These are phyloP conservation scores for Carterocephalus palaemon DNA, from an alignment of 2,888 invertebrate genomes.

Conservation along the genomic window DNA sequence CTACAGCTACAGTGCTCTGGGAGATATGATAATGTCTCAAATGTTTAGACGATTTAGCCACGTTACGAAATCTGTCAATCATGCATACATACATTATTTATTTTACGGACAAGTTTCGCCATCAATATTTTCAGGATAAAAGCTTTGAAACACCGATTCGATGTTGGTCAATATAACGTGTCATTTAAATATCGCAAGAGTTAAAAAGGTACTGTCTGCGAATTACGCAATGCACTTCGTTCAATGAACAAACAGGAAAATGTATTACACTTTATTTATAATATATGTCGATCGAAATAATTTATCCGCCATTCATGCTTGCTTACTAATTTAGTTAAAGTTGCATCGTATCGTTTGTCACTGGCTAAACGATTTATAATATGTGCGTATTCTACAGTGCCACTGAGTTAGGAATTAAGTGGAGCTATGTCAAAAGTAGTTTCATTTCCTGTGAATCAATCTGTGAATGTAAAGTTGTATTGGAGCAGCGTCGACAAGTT, in stretches of 20 bases:
- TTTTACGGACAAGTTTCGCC: too few species aligned
- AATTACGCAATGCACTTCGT: slow-evolving; percentile 32
- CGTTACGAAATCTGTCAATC: slow-evolving; percentile 9
- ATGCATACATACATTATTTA: too few species aligned
- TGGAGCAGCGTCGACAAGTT: slow-evolving; percentile 1
- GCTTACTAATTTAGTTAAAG: too few species aligned
- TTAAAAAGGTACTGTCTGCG: slow-evolving; percentile 25
- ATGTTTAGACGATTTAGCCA: too few species aligned
- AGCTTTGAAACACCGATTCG: slow-evolving; percentile 8
- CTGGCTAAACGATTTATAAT: too few species aligned
- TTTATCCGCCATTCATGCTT: slow-evolving; percentile 30
- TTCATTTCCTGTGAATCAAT: neutral
- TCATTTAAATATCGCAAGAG: slow-evolving; percentile 31
- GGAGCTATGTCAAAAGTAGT: neutral
- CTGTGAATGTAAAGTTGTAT: slow-evolving; percentile 8
- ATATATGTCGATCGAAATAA: slow-evolving; percentile 23
- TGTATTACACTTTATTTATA: slow-evolving; percentile 13
- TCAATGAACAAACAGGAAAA: slow-evolving; percentile 41
- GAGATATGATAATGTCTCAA: too few species aligned
- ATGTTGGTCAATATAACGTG: slow-evolving; percentile 33
- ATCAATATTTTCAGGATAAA: too few species aligned
- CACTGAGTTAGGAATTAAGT: too few species aligned
- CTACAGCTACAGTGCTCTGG: too few species aligned
- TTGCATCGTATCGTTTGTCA: too few species aligned
- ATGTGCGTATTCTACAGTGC: too few species aligned